phyloP scores from a whole-genome alignment of 2,888 invertebrate genomes.

The Synergus gifuensis region DNA sequence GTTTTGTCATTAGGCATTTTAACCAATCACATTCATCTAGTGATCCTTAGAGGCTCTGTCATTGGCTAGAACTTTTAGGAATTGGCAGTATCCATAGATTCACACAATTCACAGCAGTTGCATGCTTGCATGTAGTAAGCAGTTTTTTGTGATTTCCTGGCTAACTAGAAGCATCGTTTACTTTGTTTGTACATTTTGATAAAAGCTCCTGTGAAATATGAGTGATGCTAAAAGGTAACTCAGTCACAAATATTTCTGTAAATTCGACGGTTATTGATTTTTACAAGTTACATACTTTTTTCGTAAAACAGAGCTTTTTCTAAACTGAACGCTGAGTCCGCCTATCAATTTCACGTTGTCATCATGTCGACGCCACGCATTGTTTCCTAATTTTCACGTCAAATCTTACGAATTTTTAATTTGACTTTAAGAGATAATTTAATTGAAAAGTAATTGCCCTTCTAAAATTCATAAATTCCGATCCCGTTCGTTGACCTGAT shows the following conservation, averaged over 20 bases:
- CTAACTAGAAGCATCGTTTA: conserved; percentile 7
- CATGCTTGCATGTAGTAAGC: neutral
- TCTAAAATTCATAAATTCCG: neutral
- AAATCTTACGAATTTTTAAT: conserved; percentile 42
- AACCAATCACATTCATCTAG: no score
- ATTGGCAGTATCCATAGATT: no score
- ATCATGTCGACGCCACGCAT: conserved; percentile 75
- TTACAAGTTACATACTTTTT: neutral
- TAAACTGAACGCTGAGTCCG: conserved; percentile 59
- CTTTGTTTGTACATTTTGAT: conserved; percentile 58
- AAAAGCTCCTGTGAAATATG: conserved; percentile 65
- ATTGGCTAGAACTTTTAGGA: no score
- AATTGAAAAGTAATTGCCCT: neutral
- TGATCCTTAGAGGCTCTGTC: no score
- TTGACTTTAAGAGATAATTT: conserved; percentile 45
- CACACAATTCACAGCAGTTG: no score
- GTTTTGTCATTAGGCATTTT: no score
- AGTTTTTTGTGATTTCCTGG: conserved; percentile 46
- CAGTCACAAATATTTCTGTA: conserved; percentile 35
- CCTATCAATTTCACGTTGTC: conserved; percentile 78
- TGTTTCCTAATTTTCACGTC: conserved; percentile 54
- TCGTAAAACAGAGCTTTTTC: conserved; percentile 16
- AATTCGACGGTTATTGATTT: neutral
- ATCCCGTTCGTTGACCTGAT: neutral
- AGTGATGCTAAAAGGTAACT: conserved; percentile 72